Percentiles rank a stretch among this genome's conserved stretches.
phyloP scores from a whole-genome alignment of 2,797 vertebrate species.

The Petrocephalus schoutedeni region DNA sequence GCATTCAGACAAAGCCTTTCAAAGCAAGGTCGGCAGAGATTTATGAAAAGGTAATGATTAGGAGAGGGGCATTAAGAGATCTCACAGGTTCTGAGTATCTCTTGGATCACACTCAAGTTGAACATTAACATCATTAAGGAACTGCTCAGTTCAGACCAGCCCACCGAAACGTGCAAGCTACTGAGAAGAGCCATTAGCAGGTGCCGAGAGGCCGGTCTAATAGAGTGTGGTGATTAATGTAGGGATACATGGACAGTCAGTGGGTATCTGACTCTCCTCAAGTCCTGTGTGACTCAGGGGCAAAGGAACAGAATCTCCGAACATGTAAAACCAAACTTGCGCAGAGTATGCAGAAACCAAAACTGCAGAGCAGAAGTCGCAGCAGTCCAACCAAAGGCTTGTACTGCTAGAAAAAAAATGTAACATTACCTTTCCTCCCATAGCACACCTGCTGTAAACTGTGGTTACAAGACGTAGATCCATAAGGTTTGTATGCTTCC shows the following conservation, averaged over 20 bases:
- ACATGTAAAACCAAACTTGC: not conserved
- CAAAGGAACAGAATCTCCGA: not conserved
- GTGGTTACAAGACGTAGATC: too few relatives aligned
- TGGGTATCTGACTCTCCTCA: not conserved
- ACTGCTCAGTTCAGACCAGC: not conserved
- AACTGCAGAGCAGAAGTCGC: too few relatives aligned
- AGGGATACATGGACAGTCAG: not conserved
- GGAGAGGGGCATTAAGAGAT: not conserved
- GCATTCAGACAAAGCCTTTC: not conserved
- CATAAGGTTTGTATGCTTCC: too few relatives aligned
- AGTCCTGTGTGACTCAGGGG: not conserved
- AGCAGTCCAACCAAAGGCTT: too few relatives aligned
- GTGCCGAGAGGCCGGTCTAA: not conserved
- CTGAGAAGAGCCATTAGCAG: not conserved
- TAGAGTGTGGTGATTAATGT: not conserved
- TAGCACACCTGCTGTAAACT: too few relatives aligned
- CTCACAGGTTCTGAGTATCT: not conserved
- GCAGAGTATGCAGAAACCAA: too few relatives aligned
- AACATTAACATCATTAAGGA: not conserved
- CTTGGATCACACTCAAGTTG: not conserved
- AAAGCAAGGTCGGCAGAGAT: not conserved
- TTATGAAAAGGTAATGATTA: not conserved
- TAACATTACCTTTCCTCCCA: too few relatives aligned
- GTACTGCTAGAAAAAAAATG: too few relatives aligned
- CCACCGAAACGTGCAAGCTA: not conserved